These are phyloP conservation scores for Halocynthia roretzi DNA, from an alignment of 23 tunicate species.

Conservation along the genomic window DNA sequence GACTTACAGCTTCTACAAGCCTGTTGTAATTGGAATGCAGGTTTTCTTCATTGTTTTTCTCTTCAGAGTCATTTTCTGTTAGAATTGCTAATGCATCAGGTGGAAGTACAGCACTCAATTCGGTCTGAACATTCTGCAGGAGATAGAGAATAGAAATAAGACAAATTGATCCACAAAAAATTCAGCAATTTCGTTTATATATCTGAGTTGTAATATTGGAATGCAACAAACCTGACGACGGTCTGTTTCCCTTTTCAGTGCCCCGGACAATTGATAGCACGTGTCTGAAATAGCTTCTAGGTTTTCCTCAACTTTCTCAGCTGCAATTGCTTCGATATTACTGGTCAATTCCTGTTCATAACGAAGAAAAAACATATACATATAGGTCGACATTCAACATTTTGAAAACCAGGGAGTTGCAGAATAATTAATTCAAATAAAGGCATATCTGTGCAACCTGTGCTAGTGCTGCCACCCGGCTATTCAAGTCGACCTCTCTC, in stretches of 20 bases:
- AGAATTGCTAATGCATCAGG: constrained; percentile 70
- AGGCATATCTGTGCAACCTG: constrained; percentile 23
- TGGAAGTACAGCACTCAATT: constrained; percentile 66
- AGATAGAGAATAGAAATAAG: neutral
- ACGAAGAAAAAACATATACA: neutral
- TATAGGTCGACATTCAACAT: neutral
- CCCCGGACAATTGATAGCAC: constrained; percentile 39
- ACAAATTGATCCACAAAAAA: too few species aligned
- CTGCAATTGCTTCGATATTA: constrained; percentile 41
- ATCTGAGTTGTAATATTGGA: neutral
- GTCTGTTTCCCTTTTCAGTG: constrained; percentile 61
- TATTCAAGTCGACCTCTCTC: constrained; percentile 57
- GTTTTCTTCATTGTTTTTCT: constrained; percentile 49
- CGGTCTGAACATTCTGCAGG: constrained; percentile 34
- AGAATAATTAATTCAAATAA: neutral
- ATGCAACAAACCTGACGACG: constrained; percentile 43
- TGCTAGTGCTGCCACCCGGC: constrained; percentile 34
- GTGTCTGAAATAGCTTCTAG: constrained; percentile 64
- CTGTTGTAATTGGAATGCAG: constrained; percentile 52
- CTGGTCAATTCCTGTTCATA: constrained; percentile 32
- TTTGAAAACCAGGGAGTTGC: neutral
- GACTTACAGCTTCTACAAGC: constrained; percentile 65
- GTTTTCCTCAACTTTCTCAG: constrained; percentile 65
- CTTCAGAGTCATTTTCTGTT: constrained; percentile 64
- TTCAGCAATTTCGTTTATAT: too few species aligned